Base-by-base conservation (phyloP, 1,140 invertebrate genomes). In the Macrostomum lignano region DNA sequence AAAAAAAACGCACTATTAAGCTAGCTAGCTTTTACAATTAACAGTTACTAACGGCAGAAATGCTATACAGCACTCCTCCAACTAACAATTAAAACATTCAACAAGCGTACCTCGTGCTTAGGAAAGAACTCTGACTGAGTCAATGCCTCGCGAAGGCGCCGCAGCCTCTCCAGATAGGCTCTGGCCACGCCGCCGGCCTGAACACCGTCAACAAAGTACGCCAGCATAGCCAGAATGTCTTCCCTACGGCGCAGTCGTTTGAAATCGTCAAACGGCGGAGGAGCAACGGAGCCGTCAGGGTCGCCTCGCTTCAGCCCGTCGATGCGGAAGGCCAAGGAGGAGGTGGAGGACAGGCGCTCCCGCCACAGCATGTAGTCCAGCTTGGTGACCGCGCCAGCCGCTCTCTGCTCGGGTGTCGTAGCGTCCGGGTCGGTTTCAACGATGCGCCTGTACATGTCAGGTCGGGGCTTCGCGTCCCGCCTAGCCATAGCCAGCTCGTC, bases 401-500 rank as follows among this genome's bases (percentile, higher is more conserved):
- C 60, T 40, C 77, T 70, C 55, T 91, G 82, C 49, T 91, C 79
- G 33, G 72, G 69, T 9, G 71, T 81, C 6, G 82, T 81, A 3
- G 81, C 82, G 38, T 63, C 62, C 13, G 72, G 67, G 49, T 91
- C 82, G 33, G 91, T 75, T 51, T 82, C 75, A 36, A 84, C 71
- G 81, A 93, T 93, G 61, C 93, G 91, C 42, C 91, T 74, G 54
- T 86, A 93, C 74, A 93, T 84, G 55, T 94, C 84, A n/a, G n/a
- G n/a, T 60, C 72, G 64, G 42, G 82, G 58, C 56, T 79, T 82
- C n/a, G 75, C 76, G 50, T 78, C 77, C 50, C 79, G 74, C 56
- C 78, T 78, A 2, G n/a, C n/a, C n/a, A n/a, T n/a, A n/a, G n/a
- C n/a, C n/a, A n/a, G n/a, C n/a, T n/a, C n/a, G n/a, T n/a, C n/a